Conservation (phyloP, 2,113 vertebrate species). For the Toxotes jaculatrix region DNA sequence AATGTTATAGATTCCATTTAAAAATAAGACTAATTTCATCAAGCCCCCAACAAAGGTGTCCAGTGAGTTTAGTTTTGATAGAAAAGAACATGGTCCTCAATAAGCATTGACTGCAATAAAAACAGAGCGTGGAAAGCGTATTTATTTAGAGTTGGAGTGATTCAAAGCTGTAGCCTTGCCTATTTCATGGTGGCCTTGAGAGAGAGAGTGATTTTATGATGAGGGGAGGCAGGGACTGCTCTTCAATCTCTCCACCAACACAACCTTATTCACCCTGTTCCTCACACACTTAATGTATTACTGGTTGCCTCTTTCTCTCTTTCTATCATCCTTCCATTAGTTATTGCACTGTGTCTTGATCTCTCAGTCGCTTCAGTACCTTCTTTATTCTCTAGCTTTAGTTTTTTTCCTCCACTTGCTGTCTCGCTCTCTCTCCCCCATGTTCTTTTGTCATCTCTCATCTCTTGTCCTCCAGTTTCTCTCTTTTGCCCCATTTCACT, state of each 20-base stretch:
- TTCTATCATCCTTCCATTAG: not conserved
- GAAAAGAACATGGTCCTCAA: constrained; percentile 23
- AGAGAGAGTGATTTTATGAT: constrained; percentile 57
- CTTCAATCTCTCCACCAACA: constrained; percentile 33
- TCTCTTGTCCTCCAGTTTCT: constrained; percentile 21
- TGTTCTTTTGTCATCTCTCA: constrained; percentile 35
- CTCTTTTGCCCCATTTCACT: constrained; percentile 43
- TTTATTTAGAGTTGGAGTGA: constrained; percentile 54
- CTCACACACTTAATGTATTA: constrained; percentile 9
- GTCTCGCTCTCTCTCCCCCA: not conserved
- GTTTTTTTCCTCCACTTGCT: constrained; percentile 14
- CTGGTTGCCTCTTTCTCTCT: constrained; percentile 3
- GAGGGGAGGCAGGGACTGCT: constrained; percentile 50
- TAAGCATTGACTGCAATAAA: constrained; percentile 51
- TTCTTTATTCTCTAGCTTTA: constrained; percentile 26
- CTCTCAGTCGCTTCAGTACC: not conserved
- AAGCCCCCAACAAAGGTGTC: constrained; percentile 13
- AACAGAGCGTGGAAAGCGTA: constrained; percentile 18
- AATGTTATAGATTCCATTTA: constrained; percentile 1
- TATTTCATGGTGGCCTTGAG: constrained; percentile 62
- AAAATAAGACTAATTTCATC: not conserved
- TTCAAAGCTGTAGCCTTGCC: constrained; percentile 50
- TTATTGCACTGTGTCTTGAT: constrained; percentile 7
- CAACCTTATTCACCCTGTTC: constrained; percentile 27
- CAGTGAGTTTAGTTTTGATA: constrained; percentile 4